phyloP scores from a whole-genome alignment of 2,888 invertebrate species.

The Silvanus unidentatus region DNA sequence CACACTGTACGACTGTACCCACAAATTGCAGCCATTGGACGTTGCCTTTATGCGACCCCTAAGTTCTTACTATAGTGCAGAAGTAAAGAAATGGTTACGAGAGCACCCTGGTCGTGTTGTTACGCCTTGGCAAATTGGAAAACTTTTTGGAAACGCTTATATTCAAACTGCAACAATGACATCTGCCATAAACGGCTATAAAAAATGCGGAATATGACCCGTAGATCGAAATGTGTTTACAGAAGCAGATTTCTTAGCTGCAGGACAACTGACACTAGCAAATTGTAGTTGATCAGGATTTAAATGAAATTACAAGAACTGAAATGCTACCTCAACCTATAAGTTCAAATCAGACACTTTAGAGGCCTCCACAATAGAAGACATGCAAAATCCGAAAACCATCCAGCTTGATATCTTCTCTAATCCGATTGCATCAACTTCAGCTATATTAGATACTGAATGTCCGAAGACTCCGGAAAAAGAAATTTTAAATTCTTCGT shows the following conservation, averaged over 20 bases:
- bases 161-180: conserved; percentile 19
- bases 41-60: conserved; percentile 26
- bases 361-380: too few relatives aligned
- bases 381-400: too few relatives aligned
- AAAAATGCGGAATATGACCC: conserved; percentile 18
- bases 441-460: too few relatives aligned
- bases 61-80: too few relatives aligned
- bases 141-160: conserved; percentile 24
- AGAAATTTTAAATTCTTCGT: conserved; percentile 7
- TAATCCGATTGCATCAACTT: too few relatives aligned
- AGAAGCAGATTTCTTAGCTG: too few relatives aligned
- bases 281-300: too few relatives aligned
- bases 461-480: too few relatives aligned
- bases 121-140: conserved; percentile 21
- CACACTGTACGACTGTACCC: conserved; percentile 30
- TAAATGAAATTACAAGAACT: not conserved
- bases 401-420: too few relatives aligned
- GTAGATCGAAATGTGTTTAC: conserved; percentile 1
- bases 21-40: conserved; percentile 26
- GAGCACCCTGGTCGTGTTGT: conserved; percentile 11
- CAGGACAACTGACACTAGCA: too few relatives aligned
- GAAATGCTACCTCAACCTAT: not conserved
- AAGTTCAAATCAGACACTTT: conserved; percentile 6
- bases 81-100: conserved; percentile 16
- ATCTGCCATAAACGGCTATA: conserved; percentile 26